Conservation (phyloP, 2,888 invertebrate species). For the Drosophila quinaria region DNA sequence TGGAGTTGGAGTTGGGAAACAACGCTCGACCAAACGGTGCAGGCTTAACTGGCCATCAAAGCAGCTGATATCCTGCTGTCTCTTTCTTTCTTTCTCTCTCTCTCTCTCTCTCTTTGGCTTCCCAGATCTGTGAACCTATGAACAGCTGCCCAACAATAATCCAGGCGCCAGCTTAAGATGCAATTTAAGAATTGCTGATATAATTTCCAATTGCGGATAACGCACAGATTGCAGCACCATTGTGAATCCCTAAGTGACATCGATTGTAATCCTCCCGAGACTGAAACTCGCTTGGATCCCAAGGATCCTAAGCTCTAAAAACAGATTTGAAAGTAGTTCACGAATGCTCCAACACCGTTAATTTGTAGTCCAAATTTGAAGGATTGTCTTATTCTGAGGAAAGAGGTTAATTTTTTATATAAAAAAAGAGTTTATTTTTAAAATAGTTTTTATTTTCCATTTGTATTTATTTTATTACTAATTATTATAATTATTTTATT, state of each 20-base stretch:
- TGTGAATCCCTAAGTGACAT: neutral
- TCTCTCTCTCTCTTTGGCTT: neutral
- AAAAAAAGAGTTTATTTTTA: no score
- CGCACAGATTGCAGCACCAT: slow-evolving; percentile 9
- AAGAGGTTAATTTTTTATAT: no score
- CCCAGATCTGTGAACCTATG: neutral
- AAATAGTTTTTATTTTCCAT: no score
- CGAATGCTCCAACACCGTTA: neutral
- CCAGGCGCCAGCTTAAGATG: slow-evolving; percentile 22
- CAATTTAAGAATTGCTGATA: slow-evolving; percentile 12
- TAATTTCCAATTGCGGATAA: slow-evolving; percentile 11
- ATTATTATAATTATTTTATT: no score
- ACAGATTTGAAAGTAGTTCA: neutral
- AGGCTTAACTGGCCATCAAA: slow-evolving; percentile 63
- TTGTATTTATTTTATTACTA: no score
- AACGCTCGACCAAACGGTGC: slow-evolving; percentile 13
- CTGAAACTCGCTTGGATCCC: no score
- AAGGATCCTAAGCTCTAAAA: neutral
- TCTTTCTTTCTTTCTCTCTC: neutral
- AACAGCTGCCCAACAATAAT: slow-evolving; percentile 1
- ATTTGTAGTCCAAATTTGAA: neutral
- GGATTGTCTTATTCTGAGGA: neutral
- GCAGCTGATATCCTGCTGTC: slow-evolving; percentile 46
- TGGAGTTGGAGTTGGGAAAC: neutral
- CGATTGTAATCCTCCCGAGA: no score